Base-by-base conservation (phyloP, 2,797 vertebrate genomes). In the Tokudaia muenninki region DNA sequence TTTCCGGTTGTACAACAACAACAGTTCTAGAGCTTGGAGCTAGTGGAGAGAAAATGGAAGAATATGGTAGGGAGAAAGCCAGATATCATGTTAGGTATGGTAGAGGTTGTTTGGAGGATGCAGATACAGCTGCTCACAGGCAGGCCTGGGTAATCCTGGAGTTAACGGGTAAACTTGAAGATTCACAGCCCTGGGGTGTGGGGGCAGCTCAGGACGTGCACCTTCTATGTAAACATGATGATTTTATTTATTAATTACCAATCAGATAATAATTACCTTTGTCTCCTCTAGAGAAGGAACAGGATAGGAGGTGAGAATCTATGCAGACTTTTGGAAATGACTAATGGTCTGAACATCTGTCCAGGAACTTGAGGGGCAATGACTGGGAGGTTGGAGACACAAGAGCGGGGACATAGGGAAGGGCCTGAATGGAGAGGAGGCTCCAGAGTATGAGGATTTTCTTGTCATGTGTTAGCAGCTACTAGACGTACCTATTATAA, bases 1-100 rank as follows among this genome's bases (percentile, higher is more conserved):
- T 80, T 91, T 93, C 82, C 77, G 74, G 31, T 21, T 88, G n/a
- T 37, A 47, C 67, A 81, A 67, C 72, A 96, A n/a, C 89, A 93
- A 52, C 19, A 31, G 31, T 91, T 94, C 44, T 24, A 88, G 82
- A 91, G 41, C 31, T 77, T 50, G 31, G 78, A 92, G 78, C 31
- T 63, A 86, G 24, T 83, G 37, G 74, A 91, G 70, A 87, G 67
- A 75, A 95, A 72, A 84, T 22, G 61, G 6, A 29, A 63, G 75
- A 52, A 7, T 65, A 21, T 14, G 72, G 6, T 29, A 34, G 55
- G 37, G 83, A 41, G 24, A 61, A 16, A 92, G 55, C 37, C 90
- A 96, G 95, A 65, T 47, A 16, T n/a, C 75, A 65, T 55, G 11
- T 81, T 81, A 26, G 11, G 24, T 81, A 37, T 14, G n/a, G 52